A percentile compares a stretch with the other conserved stretches of the same genome.
Evolutionary conservation across 2,113 vertebrate genomes (phyloP).

Genomic region (Festucalex cinctus): DNA sequence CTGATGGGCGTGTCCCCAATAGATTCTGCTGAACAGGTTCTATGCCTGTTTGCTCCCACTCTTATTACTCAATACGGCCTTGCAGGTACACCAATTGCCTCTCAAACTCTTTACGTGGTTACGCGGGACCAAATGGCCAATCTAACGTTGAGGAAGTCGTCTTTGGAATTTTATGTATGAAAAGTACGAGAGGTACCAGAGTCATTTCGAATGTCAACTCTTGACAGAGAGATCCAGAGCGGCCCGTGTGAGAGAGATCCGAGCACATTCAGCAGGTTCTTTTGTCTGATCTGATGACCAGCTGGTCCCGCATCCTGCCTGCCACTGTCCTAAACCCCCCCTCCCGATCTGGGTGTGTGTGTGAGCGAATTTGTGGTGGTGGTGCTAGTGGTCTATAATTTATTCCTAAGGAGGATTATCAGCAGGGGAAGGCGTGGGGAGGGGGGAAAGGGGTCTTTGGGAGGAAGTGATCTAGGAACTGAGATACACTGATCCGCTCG

Average conservation of each 20-base stretch:
- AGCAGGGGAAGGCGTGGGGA: slow-evolving; percentile 5
- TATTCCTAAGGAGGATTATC: slow-evolving; percentile 65
- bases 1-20: slow-evolving; percentile 44
- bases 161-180: no score
- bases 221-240: slow-evolving; percentile 9
- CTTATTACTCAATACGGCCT: slow-evolving; percentile 28
- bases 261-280: slow-evolving; percentile 67
- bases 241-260: slow-evolving; percentile 24
- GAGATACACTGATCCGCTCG: slow-evolving; percentile 31
- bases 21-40: slow-evolving; percentile 63
- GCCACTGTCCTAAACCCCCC: slow-evolving; percentile 26
- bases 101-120: neutral
- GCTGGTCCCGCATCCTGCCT: slow-evolving; percentile 70
- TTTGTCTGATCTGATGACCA: slow-evolving; percentile 73
- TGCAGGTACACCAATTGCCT: slow-evolving; percentile 2
- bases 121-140: neutral
- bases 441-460: slow-evolving; percentile 2
- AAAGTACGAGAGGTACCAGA: neutral
- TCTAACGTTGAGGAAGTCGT: no score
- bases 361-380: slow-evolving; percentile 14
- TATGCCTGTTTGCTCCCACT: slow-evolving; percentile 24
- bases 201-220: neutral
- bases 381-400: slow-evolving; percentile 22
- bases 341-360: slow-evolving; percentile 13
- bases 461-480: slow-evolving; percentile 31